phyloP scores from a whole-genome alignment of 1,140 invertebrate genomes.

The Drosophila kohkoa region DNA sequence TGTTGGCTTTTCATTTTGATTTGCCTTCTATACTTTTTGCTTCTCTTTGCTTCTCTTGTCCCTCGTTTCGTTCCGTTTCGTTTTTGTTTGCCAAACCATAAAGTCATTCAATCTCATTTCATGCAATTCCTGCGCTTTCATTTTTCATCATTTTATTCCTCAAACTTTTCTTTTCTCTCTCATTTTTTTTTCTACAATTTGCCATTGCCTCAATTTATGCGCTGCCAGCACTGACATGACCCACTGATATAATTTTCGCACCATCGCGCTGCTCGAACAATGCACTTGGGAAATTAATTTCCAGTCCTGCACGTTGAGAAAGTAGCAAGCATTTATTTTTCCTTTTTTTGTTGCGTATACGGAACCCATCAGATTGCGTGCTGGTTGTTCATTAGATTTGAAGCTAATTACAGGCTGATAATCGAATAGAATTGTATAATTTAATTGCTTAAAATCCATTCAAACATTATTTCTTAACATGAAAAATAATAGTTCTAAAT shows the following conservation, averaged over 20 bases:
- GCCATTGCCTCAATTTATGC: constrained; percentile 64
- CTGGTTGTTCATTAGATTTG: background rate
- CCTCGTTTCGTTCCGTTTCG: no score
- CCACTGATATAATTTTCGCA: constrained; percentile 21
- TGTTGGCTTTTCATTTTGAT: constrained; percentile 28
- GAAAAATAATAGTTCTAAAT: no score
- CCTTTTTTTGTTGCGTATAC: background rate
- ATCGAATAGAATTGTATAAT: background rate
- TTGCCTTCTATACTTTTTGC: constrained; percentile 11
- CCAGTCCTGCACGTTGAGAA: constrained; percentile 18
- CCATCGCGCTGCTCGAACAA: constrained; percentile 48
- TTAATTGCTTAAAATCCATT: no score
- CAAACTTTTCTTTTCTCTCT: constrained; percentile 17
- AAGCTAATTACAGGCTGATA: background rate
- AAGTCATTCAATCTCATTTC: constrained; percentile 23
- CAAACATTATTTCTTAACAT: no score
- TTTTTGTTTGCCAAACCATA: constrained; percentile 7
- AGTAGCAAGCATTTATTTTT: background rate
- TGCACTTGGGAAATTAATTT: constrained; percentile 78
- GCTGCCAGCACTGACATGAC: constrained; percentile 19
- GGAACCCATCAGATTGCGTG: background rate
- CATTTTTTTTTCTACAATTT: constrained; percentile 47
- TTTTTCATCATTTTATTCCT: constrained; percentile 44
- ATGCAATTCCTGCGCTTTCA: constrained; percentile 29
- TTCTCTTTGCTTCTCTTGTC: background rate